Evolutionary conservation across 2,113 vertebrate genomes (phyloP).

Genomic region (Ibidorhyncha struthersii): DNA sequence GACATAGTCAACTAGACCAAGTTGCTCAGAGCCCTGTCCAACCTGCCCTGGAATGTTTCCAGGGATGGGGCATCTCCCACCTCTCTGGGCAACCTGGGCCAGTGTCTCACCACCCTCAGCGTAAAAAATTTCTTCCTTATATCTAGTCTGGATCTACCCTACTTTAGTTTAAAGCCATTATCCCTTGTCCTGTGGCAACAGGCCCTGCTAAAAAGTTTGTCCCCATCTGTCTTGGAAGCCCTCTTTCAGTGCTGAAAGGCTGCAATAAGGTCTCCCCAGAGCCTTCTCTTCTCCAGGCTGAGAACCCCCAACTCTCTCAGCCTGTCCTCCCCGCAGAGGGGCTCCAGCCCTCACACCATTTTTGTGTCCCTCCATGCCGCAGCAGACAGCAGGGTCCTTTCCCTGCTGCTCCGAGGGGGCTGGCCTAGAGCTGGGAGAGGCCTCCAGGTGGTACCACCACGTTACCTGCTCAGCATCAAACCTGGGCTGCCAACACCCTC

Average conservation of each 20-base stretch:
- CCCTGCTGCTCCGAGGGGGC: accelerated
- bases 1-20: neutral
- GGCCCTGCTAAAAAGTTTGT: neutral
- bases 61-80: neutral
- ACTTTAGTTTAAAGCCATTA: neutral
- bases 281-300: neutral
- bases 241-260: neutral
- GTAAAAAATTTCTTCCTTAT: neutral
- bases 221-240: neutral
- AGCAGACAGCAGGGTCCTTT: neutral
- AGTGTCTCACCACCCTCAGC: neutral
- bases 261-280: neutral
- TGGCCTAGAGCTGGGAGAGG: neutral
- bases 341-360: neutral
- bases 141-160: neutral
- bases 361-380: neutral
- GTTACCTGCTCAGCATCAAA: accelerated
- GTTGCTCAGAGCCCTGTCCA: neutral
- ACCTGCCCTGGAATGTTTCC: neutral
- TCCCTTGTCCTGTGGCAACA: neutral
- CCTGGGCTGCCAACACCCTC: neutral
- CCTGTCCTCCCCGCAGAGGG: neutral
- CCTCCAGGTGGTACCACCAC: neutral
- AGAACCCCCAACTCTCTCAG: neutral
- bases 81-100: neutral